Percentiles rank a stretch among this genome's conserved stretches.
Evolutionary conservation across 2,113 vertebrate species (phyloP).

Genomic region (Pholis gunnellus): DNA sequence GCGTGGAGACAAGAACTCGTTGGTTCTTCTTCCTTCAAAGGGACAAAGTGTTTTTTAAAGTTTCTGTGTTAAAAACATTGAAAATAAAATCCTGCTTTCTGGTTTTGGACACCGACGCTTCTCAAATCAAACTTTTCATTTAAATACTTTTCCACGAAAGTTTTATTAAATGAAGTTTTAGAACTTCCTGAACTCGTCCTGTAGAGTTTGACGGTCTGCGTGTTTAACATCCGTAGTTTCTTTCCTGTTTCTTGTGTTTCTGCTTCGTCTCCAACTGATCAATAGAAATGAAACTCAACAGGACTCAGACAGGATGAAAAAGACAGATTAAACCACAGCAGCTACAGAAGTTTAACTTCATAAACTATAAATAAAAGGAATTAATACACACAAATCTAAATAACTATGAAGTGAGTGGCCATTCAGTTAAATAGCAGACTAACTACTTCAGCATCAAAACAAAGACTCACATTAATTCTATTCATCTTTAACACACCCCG

Average conservation of each 20-base stretch:
- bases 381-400: too few relatives aligned
- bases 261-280: too few relatives aligned
- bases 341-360: too few relatives aligned
- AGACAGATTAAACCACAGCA: too few relatives aligned
- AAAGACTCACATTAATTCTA: neutral
- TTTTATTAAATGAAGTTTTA: neutral
- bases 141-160: neutral
- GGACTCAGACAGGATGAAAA: too few relatives aligned
- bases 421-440: too few relatives aligned
- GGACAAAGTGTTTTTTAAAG: neutral
- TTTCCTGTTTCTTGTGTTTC: too few relatives aligned
- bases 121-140: neutral
- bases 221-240: too few relatives aligned
- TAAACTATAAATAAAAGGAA: too few relatives aligned
- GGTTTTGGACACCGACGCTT: neutral
- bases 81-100: slow-evolving; percentile 32
- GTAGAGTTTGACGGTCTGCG: too few relatives aligned
- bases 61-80: slow-evolving; percentile 17
- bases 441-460: neutral
- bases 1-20: neutral
- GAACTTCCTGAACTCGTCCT: neutral
- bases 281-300: too few relatives aligned
- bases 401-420: too few relatives aligned
- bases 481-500: neutral
- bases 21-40: slow-evolving; percentile 7